Conservation (phyloP, 2,888 invertebrate species). For the Caenorhabditis imperialis region DNA sequence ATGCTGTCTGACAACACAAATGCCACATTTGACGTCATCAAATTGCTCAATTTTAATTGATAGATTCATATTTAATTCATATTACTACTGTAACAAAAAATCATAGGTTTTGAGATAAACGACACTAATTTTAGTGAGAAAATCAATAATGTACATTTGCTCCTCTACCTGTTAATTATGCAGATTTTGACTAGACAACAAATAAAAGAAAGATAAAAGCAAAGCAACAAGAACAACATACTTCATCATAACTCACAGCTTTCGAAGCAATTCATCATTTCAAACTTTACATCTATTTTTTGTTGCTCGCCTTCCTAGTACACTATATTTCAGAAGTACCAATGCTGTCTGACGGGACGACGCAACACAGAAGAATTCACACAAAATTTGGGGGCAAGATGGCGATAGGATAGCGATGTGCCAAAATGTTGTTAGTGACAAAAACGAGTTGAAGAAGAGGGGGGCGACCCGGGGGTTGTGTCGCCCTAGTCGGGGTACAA, state of each 20-base stretch:
- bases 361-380: too few relatives aligned
- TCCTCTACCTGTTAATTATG: too few relatives aligned
- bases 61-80: too few relatives aligned
- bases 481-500: slow-evolving; percentile 47
- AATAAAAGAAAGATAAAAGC: too few relatives aligned
- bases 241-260: slow-evolving; percentile 33
- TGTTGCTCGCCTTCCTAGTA: background rate
- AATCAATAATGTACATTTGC: too few relatives aligned
- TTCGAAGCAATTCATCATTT: slow-evolving; percentile 20
- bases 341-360: background rate
- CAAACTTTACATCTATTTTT: slow-evolving; percentile 22
- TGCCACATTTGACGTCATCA: slow-evolving; percentile 5
- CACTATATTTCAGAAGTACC: slow-evolving; percentile 3
- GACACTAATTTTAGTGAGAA: too few relatives aligned
- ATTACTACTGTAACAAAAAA: too few relatives aligned
- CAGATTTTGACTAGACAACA: too few relatives aligned
- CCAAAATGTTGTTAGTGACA: slow-evolving; percentile 51
- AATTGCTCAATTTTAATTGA: too few relatives aligned
- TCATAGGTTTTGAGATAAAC: too few relatives aligned
- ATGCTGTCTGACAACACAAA: slow-evolving; percentile 27
- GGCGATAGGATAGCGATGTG: background rate
- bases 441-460: slow-evolving; percentile 44
- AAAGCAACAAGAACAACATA: slow-evolving; percentile 18
- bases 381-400: slow-evolving; percentile 28
- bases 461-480: slow-evolving; percentile 23